Base-by-base conservation (phyloP, 2,113 vertebrate genomes). In the Clarias batrachus region DNA sequence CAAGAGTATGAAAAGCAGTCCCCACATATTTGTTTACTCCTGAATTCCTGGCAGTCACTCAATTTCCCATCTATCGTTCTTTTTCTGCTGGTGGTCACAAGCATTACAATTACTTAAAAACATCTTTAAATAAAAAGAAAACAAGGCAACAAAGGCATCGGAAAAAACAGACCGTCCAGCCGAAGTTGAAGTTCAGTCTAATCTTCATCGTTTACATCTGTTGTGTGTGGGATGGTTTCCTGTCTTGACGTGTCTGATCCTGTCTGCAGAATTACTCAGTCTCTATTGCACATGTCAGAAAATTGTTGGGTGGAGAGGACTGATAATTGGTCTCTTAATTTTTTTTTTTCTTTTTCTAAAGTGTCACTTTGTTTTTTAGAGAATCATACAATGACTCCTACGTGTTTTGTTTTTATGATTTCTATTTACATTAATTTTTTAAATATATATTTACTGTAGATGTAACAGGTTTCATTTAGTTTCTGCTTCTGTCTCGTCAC, bases 1-100 rank as follows among this genome's bases (percentile, higher is more conserved):
- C 4, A 85, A 23, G 10, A 87, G 77, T 48, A 71, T 59, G 78
- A 82, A 62, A 87, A 86, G 80, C 33, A 73, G 5, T 87, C 41
- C 82, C 65, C 78, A 73, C 89, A 90, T 88, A 17, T 41, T 87
- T 74, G 41, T 74, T 33, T 81, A 11, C 54, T 52, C n/a, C 37
- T 25, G 11, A 82, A 23, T 48, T 30, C 66, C 70, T 76, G 52
- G 19, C 19, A 11, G 54, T 74, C 37, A 65, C 17, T 70, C 9
- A 52, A 1, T 74, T 30, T 52, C 23, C n/a, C 57, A 30, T 48
- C 2, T 5, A 48, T 54, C 62, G 13, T 17, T 85, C 21, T 48
- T 80, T 70, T 70, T 59, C 27, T 68, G 25, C 4, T 76, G 70
- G 13, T 56, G 52, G 23, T n/a, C 25, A 68, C 30, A 52, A 30